These are phyloP conservation scores for Myiopsitta monachus DNA, from an alignment of 2,113 vertebrate species.

Conservation along the genomic window DNA sequence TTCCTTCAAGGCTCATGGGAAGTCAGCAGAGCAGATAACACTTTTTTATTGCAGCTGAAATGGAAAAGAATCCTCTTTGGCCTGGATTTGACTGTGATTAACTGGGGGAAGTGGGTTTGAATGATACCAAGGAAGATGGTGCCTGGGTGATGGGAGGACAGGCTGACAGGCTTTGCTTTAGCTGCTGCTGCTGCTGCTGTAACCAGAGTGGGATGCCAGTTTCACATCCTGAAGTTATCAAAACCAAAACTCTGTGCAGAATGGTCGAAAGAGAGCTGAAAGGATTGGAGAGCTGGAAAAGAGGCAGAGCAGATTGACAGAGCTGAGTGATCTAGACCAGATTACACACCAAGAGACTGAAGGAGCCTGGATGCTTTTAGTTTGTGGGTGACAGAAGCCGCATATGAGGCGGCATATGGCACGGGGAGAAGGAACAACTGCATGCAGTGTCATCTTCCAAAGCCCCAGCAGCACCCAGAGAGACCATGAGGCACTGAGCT, in stretches of 20 bases:
- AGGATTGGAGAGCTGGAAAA: neutral
- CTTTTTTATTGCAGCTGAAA: neutral
- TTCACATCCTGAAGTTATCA: accelerated
- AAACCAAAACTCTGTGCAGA: neutral
- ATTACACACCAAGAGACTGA: neutral
- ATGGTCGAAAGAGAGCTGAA: neutral
- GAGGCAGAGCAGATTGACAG: neutral
- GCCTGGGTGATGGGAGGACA: neutral
- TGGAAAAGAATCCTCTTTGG: neutral
- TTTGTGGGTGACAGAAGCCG: neutral
- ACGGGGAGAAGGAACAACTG: neutral
- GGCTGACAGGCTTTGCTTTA: neutral
- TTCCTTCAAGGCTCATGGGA: neutral
- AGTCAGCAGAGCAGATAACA: neutral
- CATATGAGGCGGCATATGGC: neutral
- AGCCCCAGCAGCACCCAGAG: neutral
- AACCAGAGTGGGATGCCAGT: neutral
- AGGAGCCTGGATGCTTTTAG: neutral
- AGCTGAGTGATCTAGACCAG: neutral
- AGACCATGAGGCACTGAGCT: neutral
- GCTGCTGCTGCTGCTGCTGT: neutral
- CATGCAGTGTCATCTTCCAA: accelerated
- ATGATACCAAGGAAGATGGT: neutral
- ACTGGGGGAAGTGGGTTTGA: neutral
- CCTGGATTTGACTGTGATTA: neutral